Evolutionary conservation across 2,797 vertebrate genomes (phyloP), one percentile per base, ranked within the genome.

Genomic region (Spheniscus humboldti): DNA sequence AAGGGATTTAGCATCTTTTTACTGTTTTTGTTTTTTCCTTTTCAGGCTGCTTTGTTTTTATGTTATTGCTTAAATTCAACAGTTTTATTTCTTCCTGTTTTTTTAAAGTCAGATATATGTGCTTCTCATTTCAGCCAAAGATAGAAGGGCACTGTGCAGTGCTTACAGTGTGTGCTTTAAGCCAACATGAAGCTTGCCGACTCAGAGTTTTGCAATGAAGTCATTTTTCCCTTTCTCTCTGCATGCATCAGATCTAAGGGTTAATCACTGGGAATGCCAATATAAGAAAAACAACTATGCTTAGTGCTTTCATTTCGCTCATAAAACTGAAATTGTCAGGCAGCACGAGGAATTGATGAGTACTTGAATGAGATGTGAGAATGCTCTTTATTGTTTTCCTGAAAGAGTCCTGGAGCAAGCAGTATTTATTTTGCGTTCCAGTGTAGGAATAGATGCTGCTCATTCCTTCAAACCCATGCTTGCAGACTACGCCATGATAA

Each of bases 1-100:
- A 97, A 97, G 97, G 97, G 96, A 97, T 97, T 97, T 97, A 94
- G 71, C 91, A 63, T 91, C 95, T 94, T 87, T 90, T 82, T 75
- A 84, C 88, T 97, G 90, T 39, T 88, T 81, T 78, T 82, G 75
- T 85, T 93, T 96, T 88, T 89, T 78, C 81, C 86, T 84, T 96
- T 96, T 94, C 95, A 97, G 93, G 82, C 94, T 90, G 86, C 96
- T 94, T 96, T 95, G 72, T 83, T 96, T 96, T 91, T 92, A 60
- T 10, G 88, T 97, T 94, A 93, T 25, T 96, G 94, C 95, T 96
- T 92, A 73, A 95, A 96, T 94, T 93, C 2, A 27, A 50, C 95
- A 94, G 80, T 94, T 96, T 90, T 82, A 90, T 92, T 96, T 95
- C 93, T 93, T 96, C 90, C 91, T 94, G 85, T 88, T 94, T 94